phyloP scores from a whole-genome alignment of 2,888 invertebrate genomes.

The Protophormia terraenovae region DNA sequence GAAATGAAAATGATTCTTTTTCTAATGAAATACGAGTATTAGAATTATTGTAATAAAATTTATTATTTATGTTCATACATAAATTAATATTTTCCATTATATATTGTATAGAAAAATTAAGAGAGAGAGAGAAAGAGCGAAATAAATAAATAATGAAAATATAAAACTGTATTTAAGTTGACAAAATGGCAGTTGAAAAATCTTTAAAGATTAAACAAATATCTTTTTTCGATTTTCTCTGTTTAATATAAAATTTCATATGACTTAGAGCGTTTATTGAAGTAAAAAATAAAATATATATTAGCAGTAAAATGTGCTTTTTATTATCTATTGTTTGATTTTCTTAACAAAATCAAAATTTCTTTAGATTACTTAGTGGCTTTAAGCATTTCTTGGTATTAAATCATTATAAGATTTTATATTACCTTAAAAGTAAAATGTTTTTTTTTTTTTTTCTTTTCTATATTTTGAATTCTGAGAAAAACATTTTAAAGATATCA shows the following conservation, averaged over 20 bases:
- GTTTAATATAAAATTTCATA: background rate
- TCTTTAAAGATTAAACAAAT: background rate
- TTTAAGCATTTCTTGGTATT: background rate
- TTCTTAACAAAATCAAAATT: background rate
- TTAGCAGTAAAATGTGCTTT: background rate
- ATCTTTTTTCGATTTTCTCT: background rate
- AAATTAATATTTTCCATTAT: constrained; percentile 30
- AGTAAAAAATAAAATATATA: background rate
- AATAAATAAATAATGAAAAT: no score
- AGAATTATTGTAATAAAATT: constrained; percentile 56
- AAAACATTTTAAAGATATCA: background rate
- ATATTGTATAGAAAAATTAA: background rate
- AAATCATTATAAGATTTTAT: background rate
- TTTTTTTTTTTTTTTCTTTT: no score
- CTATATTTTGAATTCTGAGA: background rate
- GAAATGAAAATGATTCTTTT: constrained; percentile 34
- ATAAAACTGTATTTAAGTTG: background rate
- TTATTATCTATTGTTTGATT: background rate
- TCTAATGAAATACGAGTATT: constrained; percentile 39
- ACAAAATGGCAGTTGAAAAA: background rate
- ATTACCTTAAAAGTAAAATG: background rate
- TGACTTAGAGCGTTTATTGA: background rate
- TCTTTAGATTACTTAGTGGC: background rate
- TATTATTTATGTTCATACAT: constrained; percentile 20
- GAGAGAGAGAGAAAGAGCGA: background rate